Evolutionary conservation across 2,888 invertebrate genomes (phyloP), one percentile per base, ranked within the genome.

Genomic region (Dryocosmus kuriphilus): DNA sequence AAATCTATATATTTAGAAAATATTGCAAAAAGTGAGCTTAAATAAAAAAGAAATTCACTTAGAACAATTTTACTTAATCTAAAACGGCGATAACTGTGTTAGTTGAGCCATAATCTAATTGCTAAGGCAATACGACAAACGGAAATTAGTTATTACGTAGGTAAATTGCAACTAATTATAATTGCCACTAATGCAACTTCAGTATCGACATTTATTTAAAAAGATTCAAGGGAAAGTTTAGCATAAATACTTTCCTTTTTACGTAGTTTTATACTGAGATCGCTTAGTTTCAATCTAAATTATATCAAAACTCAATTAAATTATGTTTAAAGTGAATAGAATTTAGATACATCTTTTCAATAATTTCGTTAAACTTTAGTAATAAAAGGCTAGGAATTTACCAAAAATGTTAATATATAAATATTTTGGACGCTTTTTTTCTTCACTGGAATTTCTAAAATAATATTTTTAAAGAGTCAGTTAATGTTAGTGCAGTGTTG

Each of bases 91-190:
- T 27, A 67, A 67, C 41, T 24, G 16, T 19, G 19, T 32, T 71
- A 71, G 11, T 46, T 30, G 19, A 51, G 30, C 51, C n/a, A 30
- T n/a, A 71, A 71, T 71, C 51, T 71, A 71, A 71, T 71, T 71
- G 71, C 51, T 51, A 51, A 71, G 51, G 71, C 51, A 51, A 71
- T 32, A 51, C 11, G 71, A 51, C 16, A 32, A 71, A 71, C 71
- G 51, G 71, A 71, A 51, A 71, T 71, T 71, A 71, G 51, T 41
- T 67, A n/a, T 51, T 51, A 32, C 51, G 51, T 19, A 71, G 51
- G 71, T 67, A 67, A 67, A 67, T 67, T 46, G 19, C n/a, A 27
- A 27, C 46, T 67, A 46, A 41, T 67, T 67, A 67, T 67, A 30
- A 67, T 67, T 67, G 46, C 46, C 67, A 30, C 30, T 46, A 24